phyloP scores from a whole-genome alignment of 2,888 invertebrate species.

The Acleris sparsana region DNA sequence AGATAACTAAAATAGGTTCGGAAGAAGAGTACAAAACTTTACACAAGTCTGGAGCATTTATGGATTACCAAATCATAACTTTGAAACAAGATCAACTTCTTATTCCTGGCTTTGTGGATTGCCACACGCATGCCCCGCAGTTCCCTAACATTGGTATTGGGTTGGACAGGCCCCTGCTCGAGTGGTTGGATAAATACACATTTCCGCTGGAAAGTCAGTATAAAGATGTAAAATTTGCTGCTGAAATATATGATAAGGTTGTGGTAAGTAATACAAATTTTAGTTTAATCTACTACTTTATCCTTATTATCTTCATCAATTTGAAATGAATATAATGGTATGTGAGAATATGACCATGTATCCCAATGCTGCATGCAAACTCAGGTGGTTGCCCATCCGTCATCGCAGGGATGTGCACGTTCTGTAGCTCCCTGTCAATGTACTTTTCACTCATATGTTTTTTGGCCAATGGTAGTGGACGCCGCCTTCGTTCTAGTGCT shows the following conservation, averaged over 20 bases:
- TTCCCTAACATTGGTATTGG: constrained; percentile 94
- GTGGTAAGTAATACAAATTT: constrained; percentile 85
- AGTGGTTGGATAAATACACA: constrained; percentile 94
- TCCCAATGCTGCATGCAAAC: too few relatives aligned
- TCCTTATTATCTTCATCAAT: constrained; percentile 2
- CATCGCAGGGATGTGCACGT: too few relatives aligned
- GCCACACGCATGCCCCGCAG: constrained; percentile 95
- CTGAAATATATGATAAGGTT: constrained; percentile 87
- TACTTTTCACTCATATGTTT: too few relatives aligned
- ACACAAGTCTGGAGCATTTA: constrained; percentile 45
- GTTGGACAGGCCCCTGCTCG: constrained; percentile 89
- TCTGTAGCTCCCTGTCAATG: too few relatives aligned
- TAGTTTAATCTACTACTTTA: constrained; percentile 13
- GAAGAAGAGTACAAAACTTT: constrained; percentile 50
- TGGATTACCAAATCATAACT: constrained; percentile 48
- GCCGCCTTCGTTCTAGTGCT: too few relatives aligned
- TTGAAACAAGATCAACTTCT: constrained; percentile 85
- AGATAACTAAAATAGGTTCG: constrained; percentile 62
- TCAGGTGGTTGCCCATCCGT: too few relatives aligned
- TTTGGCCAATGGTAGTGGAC: too few relatives aligned
- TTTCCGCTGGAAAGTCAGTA: constrained; percentile 92
- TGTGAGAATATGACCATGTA: too few relatives aligned
- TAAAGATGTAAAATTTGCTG: constrained; percentile 86
- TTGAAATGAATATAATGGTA: too few relatives aligned
- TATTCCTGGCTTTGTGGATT: constrained; percentile 94